Evolutionary conservation across 1,140 invertebrate species (phyloP).

Genomic region (Linepithema humile): DNA sequence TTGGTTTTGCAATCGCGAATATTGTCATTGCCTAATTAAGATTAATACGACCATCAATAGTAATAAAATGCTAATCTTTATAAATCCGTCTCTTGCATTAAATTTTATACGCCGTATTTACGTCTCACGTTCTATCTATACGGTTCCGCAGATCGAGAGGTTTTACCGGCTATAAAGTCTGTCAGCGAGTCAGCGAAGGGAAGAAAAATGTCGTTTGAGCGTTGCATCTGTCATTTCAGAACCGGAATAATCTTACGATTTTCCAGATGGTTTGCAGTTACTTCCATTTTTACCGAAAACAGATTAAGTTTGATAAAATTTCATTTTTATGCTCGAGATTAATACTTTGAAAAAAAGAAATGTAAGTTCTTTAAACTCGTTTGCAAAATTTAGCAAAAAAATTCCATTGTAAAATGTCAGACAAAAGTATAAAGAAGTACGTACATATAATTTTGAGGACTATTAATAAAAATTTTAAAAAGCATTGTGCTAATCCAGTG

Average conservation of each 20-base stretch:
- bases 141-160: not conserved
- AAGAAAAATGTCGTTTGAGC: not conserved
- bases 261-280: not conserved
- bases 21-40: not conserved
- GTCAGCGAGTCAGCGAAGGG: not conserved
- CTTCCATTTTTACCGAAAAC: not conserved
- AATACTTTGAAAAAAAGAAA: not conserved
- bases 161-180: constrained; percentile 15
- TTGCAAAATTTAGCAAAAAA: no score
- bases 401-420: not conserved
- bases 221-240: not conserved
- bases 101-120: constrained; percentile 15
- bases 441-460: not conserved
- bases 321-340: not conserved
- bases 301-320: not conserved
- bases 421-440: not conserved
- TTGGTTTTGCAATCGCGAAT: not conserved
- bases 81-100: not conserved
- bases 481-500: not conserved
- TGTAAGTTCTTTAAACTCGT: not conserved
- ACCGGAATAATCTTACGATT: not conserved
- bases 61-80: not conserved
- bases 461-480: not conserved
- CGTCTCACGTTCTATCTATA: not conserved
- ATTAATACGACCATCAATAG: not conserved